Percentiles rank a stretch among this genome's conserved stretches.
These are phyloP conservation scores for Ellobium chinense DNA, from an alignment of 2,888 invertebrate genomes.

Conservation along the genomic window DNA sequence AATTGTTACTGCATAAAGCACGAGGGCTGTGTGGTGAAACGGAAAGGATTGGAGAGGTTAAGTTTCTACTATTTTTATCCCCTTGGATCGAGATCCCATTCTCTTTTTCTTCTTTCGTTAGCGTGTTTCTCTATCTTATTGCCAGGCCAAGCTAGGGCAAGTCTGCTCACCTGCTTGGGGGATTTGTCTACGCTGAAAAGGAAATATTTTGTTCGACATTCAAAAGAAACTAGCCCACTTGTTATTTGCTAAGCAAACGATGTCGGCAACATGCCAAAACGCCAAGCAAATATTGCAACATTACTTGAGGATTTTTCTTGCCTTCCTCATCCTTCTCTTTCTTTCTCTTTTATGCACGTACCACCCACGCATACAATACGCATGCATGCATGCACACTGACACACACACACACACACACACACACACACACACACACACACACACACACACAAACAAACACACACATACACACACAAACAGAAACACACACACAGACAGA, in stretches of 20 bases:
- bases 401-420: no score
- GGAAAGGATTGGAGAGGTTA: not conserved
- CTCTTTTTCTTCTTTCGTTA: no score
- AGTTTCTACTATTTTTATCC: not conserved
- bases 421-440: not conserved
- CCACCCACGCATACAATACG: not conserved
- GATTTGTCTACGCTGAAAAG: not conserved
- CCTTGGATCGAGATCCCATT: not conserved
- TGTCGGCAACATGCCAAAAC: not conserved
- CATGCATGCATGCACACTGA: no score
- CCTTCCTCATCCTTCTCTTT: not conserved
- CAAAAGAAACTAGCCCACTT: not conserved
- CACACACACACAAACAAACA: not conserved
- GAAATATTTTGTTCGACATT: not conserved
- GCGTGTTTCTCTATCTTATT: no score
- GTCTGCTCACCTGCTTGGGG: no score
- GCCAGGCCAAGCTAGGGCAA: no score
- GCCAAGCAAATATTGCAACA: not conserved
- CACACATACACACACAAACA: not conserved
- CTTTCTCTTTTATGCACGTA: not conserved
- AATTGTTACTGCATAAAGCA: no score
- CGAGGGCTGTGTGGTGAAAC: not conserved
- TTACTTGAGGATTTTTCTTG: not conserved
- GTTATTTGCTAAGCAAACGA: slow-evolving; percentile 4
- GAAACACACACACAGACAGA: not conserved